Evolutionary conservation across 2,888 invertebrate genomes (phyloP), one percentile per base, ranked within the genome.

Genomic region (Cremastobaeus sp.): DNA sequence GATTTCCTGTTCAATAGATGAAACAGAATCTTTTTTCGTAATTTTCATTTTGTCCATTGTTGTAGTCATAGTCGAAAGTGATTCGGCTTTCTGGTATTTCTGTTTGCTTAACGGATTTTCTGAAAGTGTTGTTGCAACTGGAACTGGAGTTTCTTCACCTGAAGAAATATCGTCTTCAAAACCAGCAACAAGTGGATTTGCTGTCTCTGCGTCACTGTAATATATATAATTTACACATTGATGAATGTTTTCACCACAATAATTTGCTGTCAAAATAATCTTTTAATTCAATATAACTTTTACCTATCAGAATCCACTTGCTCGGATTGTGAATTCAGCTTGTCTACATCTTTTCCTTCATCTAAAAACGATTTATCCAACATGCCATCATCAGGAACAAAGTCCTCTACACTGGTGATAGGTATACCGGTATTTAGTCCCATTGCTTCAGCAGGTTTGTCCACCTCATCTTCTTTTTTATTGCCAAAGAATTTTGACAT

Each of bases 131-230:
- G 77, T 68, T 62, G 81, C 76, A 28, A 82, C 82, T 60, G 78
- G 84, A 74, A 82, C 85, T 81, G 82, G 80, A 14, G 81, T 74
- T 75, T 88, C 87, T 74, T 93, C 92, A 41, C 92, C 92, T 0
- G 92, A 92, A 78, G 93, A 93, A 39, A 96, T 88, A 84, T 96
- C 96, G 84, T 96, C 96, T 87, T 95, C 94, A 77, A 94, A 93
- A 48, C 93, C 93, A 18, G 94, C 93, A 0, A 97, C 95, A 82
- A 94, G 89, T 17, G 95, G 95, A 89, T 95, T 95, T 4, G 90
- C 92, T 28, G 90, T 89, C 75, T 92, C 93, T 21, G 91, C 92
- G 68, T 94, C 94, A 82, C 93, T 93, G 65, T 47, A 48, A 28
- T 25, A 35, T 43, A 43, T 15, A n/a, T n/a, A n/a, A n/a, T n/a